Evolutionary conservation across 2,113 vertebrate genomes (phyloP).

Genomic region (Indicator indicator): DNA sequence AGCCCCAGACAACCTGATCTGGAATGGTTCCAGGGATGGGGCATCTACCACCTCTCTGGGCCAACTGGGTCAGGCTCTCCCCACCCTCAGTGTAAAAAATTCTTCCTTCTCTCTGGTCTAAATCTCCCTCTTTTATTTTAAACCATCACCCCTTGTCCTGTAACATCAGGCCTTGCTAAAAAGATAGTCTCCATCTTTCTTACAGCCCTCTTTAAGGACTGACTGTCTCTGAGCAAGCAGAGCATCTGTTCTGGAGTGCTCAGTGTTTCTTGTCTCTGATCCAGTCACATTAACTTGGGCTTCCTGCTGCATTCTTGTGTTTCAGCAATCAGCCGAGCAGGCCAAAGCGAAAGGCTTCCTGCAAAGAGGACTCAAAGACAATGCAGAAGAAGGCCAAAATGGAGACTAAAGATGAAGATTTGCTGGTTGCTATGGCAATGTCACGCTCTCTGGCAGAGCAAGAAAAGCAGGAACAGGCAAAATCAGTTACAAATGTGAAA

Average conservation of each 20-base stretch:
- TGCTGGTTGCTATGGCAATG: conserved; percentile 91
- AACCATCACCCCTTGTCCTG: no score
- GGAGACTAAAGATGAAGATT: conserved; percentile 81
- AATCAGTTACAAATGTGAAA: conserved; percentile 27
- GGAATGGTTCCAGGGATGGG: no score
- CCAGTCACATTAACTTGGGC: neutral
- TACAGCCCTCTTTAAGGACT: no score
- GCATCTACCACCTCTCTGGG: no score
- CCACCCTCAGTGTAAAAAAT: no score
- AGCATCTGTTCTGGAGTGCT: conserved; percentile 21
- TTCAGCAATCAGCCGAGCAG: conserved; percentile 58
- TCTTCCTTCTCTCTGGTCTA: no score
- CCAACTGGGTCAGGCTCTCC: no score
- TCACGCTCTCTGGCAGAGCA: conserved; percentile 88
- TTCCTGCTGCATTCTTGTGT: conserved; percentile 44
- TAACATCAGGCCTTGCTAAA: no score
- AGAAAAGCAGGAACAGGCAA: conserved; percentile 53
- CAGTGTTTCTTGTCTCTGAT: conserved; percentile 14
- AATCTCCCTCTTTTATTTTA: no score
- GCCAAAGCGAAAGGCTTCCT: conserved; percentile 80
- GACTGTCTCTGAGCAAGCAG: neutral
- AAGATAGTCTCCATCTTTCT: no score
- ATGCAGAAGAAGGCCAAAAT: conserved; percentile 74
- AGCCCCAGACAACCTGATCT: no score
- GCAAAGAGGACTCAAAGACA: conserved; percentile 72